Evolutionary conservation across 2,113 vertebrate genomes (phyloP).

Genomic region (Neotoma lepida): DNA sequence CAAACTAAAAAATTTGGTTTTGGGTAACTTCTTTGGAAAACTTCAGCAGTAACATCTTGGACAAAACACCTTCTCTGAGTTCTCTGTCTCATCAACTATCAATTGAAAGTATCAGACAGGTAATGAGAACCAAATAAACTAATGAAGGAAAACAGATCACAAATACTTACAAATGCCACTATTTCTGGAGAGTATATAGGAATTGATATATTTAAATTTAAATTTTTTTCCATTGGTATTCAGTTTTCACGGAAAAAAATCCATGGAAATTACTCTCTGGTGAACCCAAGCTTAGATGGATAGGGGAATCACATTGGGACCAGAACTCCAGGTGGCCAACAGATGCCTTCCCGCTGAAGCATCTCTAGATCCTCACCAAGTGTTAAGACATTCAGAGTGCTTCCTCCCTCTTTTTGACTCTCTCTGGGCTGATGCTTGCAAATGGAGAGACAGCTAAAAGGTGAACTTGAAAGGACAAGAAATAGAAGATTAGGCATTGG

Average conservation of each 20-base stretch:
- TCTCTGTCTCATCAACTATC: background rate
- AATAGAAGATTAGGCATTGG: background rate
- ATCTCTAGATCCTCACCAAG: background rate
- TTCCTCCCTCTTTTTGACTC: background rate
- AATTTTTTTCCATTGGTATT: background rate
- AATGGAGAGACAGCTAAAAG: background rate
- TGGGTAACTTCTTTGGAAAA: background rate
- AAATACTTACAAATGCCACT: background rate
- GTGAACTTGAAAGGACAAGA: background rate
- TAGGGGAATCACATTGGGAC: background rate
- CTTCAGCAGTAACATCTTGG: background rate
- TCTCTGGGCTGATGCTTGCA: background rate
- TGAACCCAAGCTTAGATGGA: background rate
- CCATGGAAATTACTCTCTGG: background rate
- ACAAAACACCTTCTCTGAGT: background rate
- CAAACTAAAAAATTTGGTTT: background rate
- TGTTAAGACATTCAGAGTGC: background rate
- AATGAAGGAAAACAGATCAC: background rate
- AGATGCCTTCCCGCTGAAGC: background rate
- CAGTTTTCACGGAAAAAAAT: background rate
- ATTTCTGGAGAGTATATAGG: background rate
- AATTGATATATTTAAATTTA: background rate
- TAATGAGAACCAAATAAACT: slow-evolving; percentile 9
- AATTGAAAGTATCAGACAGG: background rate
- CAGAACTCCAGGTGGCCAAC: background rate